Percentiles rank a stretch among this genome's conserved stretches.
These are phyloP conservation scores for Athene cunicularia DNA, from an alignment of 2,113 vertebrate genomes.

Conservation along the genomic window DNA sequence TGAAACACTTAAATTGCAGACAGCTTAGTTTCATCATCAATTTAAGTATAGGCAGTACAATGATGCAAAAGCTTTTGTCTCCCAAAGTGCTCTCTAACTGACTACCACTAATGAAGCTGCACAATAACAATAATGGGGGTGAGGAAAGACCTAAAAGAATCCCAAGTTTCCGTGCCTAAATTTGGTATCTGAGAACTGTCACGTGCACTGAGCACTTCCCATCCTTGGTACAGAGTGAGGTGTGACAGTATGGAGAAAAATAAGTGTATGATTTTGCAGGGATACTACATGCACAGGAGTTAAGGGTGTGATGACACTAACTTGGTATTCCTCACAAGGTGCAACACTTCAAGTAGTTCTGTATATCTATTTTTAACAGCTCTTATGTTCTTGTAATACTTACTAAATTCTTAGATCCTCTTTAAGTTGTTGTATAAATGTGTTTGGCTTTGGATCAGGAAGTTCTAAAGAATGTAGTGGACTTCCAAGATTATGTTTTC, in stretches of 20 bases:
- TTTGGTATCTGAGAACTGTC: not conserved
- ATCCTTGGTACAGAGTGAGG: not conserved
- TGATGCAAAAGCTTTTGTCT: not conserved
- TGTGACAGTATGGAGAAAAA: not conserved
- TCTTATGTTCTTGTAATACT: not conserved
- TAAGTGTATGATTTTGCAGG: not conserved
- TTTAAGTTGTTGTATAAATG: not conserved
- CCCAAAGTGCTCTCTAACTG: not conserved
- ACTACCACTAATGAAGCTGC: not conserved
- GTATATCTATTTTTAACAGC: not conserved
- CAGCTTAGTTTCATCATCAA: not conserved
- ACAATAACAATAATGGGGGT: not conserved
- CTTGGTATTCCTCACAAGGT: not conserved
- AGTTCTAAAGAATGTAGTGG: not conserved
- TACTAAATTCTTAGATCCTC: not conserved
- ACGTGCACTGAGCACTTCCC: not conserved
- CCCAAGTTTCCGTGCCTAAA: not conserved
- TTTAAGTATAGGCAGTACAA: not conserved
- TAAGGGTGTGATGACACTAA: not conserved
- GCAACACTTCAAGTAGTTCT: not conserved
- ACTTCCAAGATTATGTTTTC: not conserved
- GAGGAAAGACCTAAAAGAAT: not conserved
- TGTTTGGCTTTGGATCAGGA: not conserved
- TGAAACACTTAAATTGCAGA: not conserved
- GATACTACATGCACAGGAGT: not conserved